Evolutionary conservation across 64 coral and sea anemone genomes (phyloP).

Genomic region (Catalaphyllia jardinei): DNA sequence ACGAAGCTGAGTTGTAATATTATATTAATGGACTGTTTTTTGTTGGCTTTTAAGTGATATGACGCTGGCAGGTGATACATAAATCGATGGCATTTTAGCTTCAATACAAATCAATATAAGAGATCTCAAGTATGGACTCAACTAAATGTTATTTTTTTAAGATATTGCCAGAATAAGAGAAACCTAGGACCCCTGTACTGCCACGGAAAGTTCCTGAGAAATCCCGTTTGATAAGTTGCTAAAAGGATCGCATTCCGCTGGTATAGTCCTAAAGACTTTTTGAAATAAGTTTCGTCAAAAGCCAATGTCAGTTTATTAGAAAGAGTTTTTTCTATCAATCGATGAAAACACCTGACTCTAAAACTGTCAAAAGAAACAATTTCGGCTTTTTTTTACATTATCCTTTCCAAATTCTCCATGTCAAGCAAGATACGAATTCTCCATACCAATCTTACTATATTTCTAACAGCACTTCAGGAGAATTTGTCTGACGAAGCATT

Average conservation of each 20-base stretch:
- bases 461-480: not conserved
- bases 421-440: not conserved
- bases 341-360: not conserved
- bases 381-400: not conserved
- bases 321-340: not conserved
- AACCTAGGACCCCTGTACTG: not conserved
- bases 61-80: not conserved
- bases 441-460: not conserved
- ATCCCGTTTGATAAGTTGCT: not conserved
- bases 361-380: not conserved
- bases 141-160: not conserved
- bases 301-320: not conserved
- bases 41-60: conserved; percentile 14
- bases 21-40: not conserved
- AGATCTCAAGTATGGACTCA: conserved; percentile 14
- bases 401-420: not conserved
- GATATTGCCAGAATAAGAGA: conserved; percentile 28
- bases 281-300: not conserved
- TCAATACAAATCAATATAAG: conserved; percentile 7
- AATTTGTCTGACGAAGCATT: not conserved
- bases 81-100: not conserved
- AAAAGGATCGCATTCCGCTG: not conserved
- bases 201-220: conserved; percentile 2
- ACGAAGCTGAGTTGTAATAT: conserved; percentile 13
- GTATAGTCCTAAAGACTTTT: not conserved